Base-by-base conservation (phyloP, 1,140 invertebrate species). In the Scaptomyza montana region DNA sequence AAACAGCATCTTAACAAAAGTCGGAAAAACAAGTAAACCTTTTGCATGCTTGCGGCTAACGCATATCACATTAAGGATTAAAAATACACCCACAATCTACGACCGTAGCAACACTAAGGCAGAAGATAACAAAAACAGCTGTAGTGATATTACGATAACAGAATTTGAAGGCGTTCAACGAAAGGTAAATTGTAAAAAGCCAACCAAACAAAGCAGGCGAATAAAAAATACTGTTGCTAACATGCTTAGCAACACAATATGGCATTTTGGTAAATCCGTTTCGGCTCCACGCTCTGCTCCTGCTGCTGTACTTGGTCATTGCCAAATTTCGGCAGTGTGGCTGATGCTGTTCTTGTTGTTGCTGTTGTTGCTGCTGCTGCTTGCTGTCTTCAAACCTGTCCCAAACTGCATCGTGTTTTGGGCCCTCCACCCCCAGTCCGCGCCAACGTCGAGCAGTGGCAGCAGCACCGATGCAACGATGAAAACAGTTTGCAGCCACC, bases 321-420 rank as follows among this genome's bases (percentile, higher is more conserved):
- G 81, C 81, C 81, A 78, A 86, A 85, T 78, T 82, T 77, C 43
- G 61, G 69, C 63, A 68, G 54, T 39, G 62, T 72, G 25, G 61
- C 56, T 56, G 56, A 19, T 28, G 65, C 51, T 62, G 45, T 25
- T 57, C 61, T 70, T 46, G 63, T 33, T 59, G 57, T 36, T 77
- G 70, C 56, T 13, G 55, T 28, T 49, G 59, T 45, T 49, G 47
- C 65, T 77, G 75, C 46, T 19, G 46, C 12, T 61, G 30, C 19
- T 41, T 45, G 60, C 56, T 50, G 74, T 63, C 65, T 64, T 74
- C 61, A 86, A 86, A 86, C 81, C 81, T 81, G 81, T 86, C 81
- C 82, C 82, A 86, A 85, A 85, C 70, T 87, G 81, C 78, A 86
- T 87, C 81, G 82, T 87, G 81, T 80, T 74, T 82, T 79, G 65